A percentile compares a stretch with the other conserved stretches of the same genome.
Evolutionary conservation across 2,113 vertebrate genomes (phyloP).

Genomic region (Lamprotornis superbus): DNA sequence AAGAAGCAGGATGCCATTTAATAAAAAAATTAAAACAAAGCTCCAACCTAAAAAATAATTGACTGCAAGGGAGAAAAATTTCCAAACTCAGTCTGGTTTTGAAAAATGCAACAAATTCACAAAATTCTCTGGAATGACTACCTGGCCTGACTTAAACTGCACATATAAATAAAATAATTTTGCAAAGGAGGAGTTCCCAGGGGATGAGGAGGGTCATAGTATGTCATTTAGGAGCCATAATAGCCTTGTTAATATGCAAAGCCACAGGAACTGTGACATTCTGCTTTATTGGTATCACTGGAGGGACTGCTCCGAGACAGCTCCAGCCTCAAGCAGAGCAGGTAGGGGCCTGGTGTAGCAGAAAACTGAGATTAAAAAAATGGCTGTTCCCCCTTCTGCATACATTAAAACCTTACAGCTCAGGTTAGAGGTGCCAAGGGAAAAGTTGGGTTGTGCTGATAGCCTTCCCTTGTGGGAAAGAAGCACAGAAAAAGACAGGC

Average conservation of each 20-base stretch:
- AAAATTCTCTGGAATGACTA: not conserved
- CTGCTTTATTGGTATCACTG: not conserved
- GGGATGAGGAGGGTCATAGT: not conserved
- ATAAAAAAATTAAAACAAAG: not conserved
- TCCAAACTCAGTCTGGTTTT: not conserved
- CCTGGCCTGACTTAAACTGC: not conserved
- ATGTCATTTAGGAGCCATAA: not conserved
- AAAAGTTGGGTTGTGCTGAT: not conserved
- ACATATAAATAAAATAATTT: not conserved
- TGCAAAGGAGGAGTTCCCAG: not conserved
- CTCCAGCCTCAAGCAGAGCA: not conserved
- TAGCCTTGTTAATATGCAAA: constrained; percentile 3
- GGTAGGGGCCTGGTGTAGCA: not conserved
- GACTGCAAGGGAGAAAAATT: not conserved
- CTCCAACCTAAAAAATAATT: not conserved
- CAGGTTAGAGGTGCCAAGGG: not conserved
- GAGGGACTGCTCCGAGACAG: not conserved
- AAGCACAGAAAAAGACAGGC: not conserved
- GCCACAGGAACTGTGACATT: not conserved
- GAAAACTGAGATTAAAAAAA: not conserved
- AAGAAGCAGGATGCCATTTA: not conserved
- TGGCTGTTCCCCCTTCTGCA: not conserved
- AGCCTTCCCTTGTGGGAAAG: not conserved
- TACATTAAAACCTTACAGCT: not conserved
- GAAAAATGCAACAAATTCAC: not conserved